Base-by-base conservation (phyloP, 2,888 invertebrate species). In the Leucophora obtusa region DNA sequence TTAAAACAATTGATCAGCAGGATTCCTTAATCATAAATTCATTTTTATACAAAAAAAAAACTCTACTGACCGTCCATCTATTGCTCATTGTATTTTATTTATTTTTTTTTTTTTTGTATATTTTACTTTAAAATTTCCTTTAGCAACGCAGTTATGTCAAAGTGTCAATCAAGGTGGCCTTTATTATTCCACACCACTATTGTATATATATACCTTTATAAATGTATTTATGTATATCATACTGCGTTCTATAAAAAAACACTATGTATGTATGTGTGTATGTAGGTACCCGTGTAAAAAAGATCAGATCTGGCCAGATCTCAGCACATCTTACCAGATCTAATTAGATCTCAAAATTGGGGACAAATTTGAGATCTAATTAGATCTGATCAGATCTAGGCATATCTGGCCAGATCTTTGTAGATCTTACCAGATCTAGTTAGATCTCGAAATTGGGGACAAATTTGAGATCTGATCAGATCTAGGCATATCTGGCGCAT, bases 81-180 rank as follows among this genome's bases (percentile, higher is more conserved):
- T 43, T 43, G 43, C 43, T 43, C 5, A 43, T 43, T 43, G 43
- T 11, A 50, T 50, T 43, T 43, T 54, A 28, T 51, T 66, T 43
- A 11, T 9, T 38, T 38, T 38, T 9, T 7, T 38, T 10, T 2
- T 38, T 38, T 2, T 54, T 51, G 50, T 58, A 74, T 66, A 76
- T 58, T 65, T 63, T 60, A 63, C 50, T 54, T 72, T 56, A 59
- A 4, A 53, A 54, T 62, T 35, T 62, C 56, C 63, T 73, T 54
- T 60, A 47, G 43, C 58, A 66, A 77, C 82, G 80, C 73, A 63
- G 74, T 84, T 84, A 85, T 88, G 88, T 87, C 87, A 87, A 88
- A 86, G 86, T 87, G 87, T 87, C 88, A 87, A 87, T 87, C 88
- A 88, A 83, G 83, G 84, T 73, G 82, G 33, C 63, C 51, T 82